These are phyloP conservation scores for Gallinago jamesoni DNA, from an alignment of 2,113 vertebrate genomes.

Conservation along the genomic window DNA sequence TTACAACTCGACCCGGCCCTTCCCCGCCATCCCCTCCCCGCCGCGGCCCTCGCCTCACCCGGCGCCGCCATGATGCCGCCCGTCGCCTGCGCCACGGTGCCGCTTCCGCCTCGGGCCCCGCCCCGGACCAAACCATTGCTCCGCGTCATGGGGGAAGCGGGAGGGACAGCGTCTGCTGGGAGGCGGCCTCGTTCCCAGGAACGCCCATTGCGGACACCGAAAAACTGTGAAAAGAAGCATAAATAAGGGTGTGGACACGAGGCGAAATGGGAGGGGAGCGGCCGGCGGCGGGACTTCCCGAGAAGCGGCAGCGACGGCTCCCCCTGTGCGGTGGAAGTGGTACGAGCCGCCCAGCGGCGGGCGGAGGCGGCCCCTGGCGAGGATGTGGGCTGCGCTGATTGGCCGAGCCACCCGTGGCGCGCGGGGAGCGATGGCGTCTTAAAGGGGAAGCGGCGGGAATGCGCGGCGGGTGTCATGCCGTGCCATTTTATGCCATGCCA, in stretches of 20 bases:
- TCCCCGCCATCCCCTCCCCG: rapidly evolving
- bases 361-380: background rate
- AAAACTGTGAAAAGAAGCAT: rapidly evolving
- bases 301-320: rapidly evolving
- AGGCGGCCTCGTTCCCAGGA: rapidly evolving
- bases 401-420: background rate
- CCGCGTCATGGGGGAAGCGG: rapidly evolving
- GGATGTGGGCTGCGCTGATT: slow-evolving; percentile 62
- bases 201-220: rapidly evolving
- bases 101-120: slow-evolving; percentile 22
- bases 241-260: rapidly evolving
- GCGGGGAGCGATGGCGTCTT: background rate
- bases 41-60: background rate
- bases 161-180: too few species aligned
- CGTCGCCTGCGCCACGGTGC: background rate
- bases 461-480: rapidly evolving
- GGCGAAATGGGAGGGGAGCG: rapidly evolving
- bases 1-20: rapidly evolving
- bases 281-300: rapidly evolving
- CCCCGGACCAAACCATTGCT: background rate
- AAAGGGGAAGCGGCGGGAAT: background rate
- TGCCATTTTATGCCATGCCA: too few species aligned
- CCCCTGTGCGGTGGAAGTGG: background rate
- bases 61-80: slow-evolving; percentile 24
- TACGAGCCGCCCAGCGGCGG: background rate